phyloP scores from a whole-genome alignment of 1,140 invertebrate species.

The Parapsyche elsis region DNA sequence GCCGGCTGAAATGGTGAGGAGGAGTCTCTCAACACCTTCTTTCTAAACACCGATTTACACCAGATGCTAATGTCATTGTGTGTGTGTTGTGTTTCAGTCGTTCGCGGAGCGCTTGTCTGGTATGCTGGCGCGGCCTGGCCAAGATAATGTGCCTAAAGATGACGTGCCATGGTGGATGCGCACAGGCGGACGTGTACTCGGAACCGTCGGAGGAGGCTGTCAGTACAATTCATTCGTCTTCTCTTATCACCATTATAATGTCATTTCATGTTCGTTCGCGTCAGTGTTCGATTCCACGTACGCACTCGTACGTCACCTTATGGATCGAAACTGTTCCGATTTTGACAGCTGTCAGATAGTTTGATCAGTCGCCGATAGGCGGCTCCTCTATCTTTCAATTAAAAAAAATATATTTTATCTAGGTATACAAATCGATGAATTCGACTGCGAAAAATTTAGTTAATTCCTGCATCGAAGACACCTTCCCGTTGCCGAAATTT shows the following conservation, averaged over 20 bases:
- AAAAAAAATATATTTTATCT: too few species aligned
- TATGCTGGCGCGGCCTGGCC: conserved; percentile 80
- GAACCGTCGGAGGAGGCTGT: conserved; percentile 86
- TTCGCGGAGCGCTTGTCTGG: conserved; percentile 80
- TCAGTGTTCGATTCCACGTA: not conserved
- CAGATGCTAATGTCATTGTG: not conserved
- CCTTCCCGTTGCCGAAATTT: too few species aligned
- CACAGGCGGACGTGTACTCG: conserved; percentile 83
- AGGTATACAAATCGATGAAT: too few species aligned
- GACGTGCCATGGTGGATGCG: conserved; percentile 90
- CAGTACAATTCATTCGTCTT: too few species aligned
- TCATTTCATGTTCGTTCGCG: not conserved
- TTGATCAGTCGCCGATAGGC: conserved; percentile 17
- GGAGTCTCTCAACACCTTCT: not conserved
- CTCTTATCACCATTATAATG: too few species aligned
- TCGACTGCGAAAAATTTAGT: too few species aligned
- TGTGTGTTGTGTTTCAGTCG: conserved; percentile 70
- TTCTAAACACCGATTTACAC: not conserved
- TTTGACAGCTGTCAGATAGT: conserved; percentile 13
- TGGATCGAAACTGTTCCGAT: not conserved
- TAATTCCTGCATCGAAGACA: too few species aligned
- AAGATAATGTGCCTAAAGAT: conserved; percentile 78
- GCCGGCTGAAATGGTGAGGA: conserved; percentile 18
- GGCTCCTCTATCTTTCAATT: conserved; percentile 59
- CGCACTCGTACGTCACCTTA: not conserved